Conservation (phyloP, 2,797 vertebrate species). For the Poecilia picta region DNA sequence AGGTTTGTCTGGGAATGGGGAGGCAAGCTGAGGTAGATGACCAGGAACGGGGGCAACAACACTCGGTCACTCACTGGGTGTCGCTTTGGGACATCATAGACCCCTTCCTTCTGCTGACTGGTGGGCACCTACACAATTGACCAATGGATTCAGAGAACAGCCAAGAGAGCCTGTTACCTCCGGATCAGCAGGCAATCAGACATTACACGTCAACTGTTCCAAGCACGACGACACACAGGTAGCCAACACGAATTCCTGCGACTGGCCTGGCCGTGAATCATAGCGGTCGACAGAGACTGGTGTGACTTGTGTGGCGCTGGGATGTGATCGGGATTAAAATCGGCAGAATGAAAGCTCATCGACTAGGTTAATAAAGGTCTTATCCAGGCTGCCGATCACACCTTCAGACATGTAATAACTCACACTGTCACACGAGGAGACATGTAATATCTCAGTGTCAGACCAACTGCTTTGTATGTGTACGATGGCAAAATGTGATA, state of each 20-base stretch:
- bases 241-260: conserved; percentile 27
- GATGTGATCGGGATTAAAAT: conserved; percentile 72
- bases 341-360: conserved; percentile 61
- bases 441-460: conserved; percentile 71
- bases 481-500: conserved; percentile 42
- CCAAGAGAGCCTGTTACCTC: conserved; percentile 59
- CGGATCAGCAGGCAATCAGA: conserved; percentile 44
- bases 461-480: conserved; percentile 47
- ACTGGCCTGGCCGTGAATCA: conserved; percentile 25
- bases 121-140: conserved; percentile 91
- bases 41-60: conserved; percentile 49
- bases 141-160: conserved; percentile 75
- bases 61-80: conserved; percentile 98
- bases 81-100: conserved; percentile 99
- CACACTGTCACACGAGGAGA: conserved; percentile 65
- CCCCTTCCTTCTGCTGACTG: conserved; percentile 99
- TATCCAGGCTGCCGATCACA: conserved; percentile 68
- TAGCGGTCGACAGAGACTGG: conserved; percentile 47
- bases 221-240: conserved; percentile 33
- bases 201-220: conserved; percentile 31
- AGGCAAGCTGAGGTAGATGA: conserved; percentile 57
- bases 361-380: conserved; percentile 63
- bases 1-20: conserved; percentile 80
- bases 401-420: conserved; percentile 75
- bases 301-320: conserved; percentile 17